phyloP scores from a whole-genome alignment of 2,797 vertebrate genomes.

The Thripadectes ignobilis region DNA sequence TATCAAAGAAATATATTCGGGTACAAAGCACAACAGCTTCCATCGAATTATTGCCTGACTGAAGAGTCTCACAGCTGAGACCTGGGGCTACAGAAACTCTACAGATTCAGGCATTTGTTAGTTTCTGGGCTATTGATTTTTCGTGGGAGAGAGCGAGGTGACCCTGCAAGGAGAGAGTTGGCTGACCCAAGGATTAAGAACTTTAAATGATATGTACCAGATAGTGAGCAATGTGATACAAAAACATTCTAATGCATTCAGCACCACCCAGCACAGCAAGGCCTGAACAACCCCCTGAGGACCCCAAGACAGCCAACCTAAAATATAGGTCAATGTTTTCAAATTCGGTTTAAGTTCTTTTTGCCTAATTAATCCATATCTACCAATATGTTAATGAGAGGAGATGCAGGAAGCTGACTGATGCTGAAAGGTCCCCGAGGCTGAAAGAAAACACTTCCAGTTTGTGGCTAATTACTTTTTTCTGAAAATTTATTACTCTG shows the following conservation, averaged over 20 bases:
- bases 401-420: background rate
- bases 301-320: background rate
- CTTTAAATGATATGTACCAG: background rate
- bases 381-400: background rate
- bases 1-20: background rate
- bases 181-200: background rate
- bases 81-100: background rate
- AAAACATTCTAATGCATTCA: background rate
- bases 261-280: background rate
- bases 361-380: conserved; percentile 19
- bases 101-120: background rate
- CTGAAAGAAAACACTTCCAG: conserved; percentile 11
- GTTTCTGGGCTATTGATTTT: background rate
- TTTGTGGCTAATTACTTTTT: conserved; percentile 44
- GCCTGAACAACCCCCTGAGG: background rate
- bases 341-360: background rate
- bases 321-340: background rate
- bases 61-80: background rate
- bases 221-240: background rate
- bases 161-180: background rate
- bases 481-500: background rate
- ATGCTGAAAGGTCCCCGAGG: background rate
- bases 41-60: background rate
- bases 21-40: background rate
- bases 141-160: rapidly evolving